Conservation (phyloP, 2,113 vertebrate genomes). For the Callipepla squamata region DNA sequence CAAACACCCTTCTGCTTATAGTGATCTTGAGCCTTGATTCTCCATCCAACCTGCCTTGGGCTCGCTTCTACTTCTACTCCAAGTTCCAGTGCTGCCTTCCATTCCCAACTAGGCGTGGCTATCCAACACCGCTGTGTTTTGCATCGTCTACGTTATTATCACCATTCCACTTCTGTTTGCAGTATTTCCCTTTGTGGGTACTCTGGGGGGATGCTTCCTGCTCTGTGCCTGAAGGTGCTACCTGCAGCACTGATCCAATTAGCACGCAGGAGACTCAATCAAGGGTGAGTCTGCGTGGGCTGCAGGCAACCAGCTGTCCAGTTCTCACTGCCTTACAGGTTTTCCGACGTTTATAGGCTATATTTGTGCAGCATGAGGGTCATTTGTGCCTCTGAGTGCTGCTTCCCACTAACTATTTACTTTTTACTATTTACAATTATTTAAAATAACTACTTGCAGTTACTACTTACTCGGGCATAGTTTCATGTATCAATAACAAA, state of each 20-base stretch:
- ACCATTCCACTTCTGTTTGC: neutral
- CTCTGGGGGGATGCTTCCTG: accelerated
- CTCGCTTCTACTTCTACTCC: neutral
- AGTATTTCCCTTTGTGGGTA: neutral
- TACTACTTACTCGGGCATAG: neutral
- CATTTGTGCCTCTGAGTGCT: neutral
- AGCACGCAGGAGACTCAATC: neutral
- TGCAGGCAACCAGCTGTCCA: neutral
- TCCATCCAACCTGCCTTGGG: neutral
- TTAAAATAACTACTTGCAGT: no score
- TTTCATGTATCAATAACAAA: neutral
- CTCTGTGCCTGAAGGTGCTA: neutral
- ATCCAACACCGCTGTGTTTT: neutral
- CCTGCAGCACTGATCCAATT: neutral
- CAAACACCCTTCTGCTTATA: accelerated
- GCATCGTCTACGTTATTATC: neutral
- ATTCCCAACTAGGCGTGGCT: neutral
- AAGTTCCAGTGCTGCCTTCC: neutral
- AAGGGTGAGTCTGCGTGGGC: neutral
- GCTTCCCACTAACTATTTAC: neutral
- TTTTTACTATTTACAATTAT: no score
- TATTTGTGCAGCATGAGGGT: neutral
- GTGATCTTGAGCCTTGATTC: neutral
- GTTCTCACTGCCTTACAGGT: neutral
- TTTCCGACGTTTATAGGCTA: neutral